These are phyloP conservation scores for Pollenia griseotomentosa DNA, from an alignment of 2,888 invertebrate genomes.

Conservation along the genomic window DNA sequence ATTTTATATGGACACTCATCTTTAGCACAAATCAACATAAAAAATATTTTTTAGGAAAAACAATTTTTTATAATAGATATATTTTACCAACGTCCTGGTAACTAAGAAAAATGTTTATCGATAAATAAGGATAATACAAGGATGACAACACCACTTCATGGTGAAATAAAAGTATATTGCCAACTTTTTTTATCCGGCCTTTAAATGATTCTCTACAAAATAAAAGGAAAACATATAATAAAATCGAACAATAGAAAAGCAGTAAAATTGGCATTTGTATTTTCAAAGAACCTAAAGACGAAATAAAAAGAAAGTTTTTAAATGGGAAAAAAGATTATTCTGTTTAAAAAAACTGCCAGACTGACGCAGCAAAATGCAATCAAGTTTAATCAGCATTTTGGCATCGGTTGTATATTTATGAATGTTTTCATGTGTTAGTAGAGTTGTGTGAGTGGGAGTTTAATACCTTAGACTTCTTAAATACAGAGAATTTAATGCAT, in stretches of 20 bases:
- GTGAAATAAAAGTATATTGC: conserved; percentile 34
- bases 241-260: conserved; percentile 69
- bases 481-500: neutral
- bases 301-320: conserved; percentile 44
- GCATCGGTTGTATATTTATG: conserved; percentile 70
- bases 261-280: conserved; percentile 54
- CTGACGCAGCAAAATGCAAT: conserved; percentile 82
- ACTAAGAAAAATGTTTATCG: conserved; percentile 49
- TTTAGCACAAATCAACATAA: neutral
- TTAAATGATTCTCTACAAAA: conserved; percentile 39
- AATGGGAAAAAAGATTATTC: conserved; percentile 18
- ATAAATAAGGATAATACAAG: conserved; percentile 51
- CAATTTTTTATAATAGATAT: conserved; percentile 9
- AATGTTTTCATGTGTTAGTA: neutral
- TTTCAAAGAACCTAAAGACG: conserved; percentile 35
- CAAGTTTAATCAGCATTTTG: conserved; percentile 82
- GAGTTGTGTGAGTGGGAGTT: neutral
- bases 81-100: conserved; percentile 16
- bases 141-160: conserved; percentile 34
- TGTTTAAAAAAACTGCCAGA: conserved; percentile 54
- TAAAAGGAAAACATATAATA: conserved; percentile 69
- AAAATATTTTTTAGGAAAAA: conserved; percentile 16
- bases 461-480: neutral
- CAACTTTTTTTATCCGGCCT: neutral
- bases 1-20: conserved; percentile 72